Conservation (phyloP, 37 sponge, comb jelly and placozoan species). For the Crambe crambe region DNA sequence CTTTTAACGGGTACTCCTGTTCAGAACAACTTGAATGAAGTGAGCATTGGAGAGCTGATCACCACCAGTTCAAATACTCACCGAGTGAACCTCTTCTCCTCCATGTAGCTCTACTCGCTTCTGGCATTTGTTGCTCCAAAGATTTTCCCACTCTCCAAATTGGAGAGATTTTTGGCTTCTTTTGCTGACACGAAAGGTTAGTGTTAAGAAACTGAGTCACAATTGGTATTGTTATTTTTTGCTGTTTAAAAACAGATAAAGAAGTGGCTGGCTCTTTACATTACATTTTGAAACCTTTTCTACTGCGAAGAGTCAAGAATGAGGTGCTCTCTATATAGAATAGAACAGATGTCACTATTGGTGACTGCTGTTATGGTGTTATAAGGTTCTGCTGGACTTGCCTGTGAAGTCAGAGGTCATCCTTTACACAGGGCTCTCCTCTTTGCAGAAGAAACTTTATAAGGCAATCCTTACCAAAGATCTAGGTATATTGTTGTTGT, state of each 20-base stretch:
- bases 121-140: constrained; percentile 54
- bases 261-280: constrained; percentile 49
- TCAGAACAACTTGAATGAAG: constrained; percentile 83
- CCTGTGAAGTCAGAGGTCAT: constrained; percentile 71
- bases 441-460: constrained; percentile 83
- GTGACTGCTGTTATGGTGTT: too few relatives aligned
- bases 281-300: constrained; percentile 60
- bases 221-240: neutral
- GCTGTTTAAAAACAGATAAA: constrained; percentile 25
- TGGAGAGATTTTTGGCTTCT: constrained; percentile 29
- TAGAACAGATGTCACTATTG: neutral
- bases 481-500: constrained; percentile 20
- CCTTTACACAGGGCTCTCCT: constrained; percentile 73
- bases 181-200: constrained; percentile 42
- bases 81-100: neutral
- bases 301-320: constrained; percentile 64
- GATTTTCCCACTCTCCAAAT: constrained; percentile 34
- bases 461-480: constrained; percentile 81
- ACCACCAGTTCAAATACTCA: too few relatives aligned
- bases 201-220: too few relatives aligned
- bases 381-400: constrained; percentile 63
- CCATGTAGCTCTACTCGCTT: constrained; percentile 74
- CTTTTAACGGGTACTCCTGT: constrained; percentile 85
- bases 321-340: constrained; percentile 30
- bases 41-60: too few relatives aligned